Percentiles rank a stretch among this genome's conserved stretches.
Conservation (phyloP, 2,888 invertebrate species). For the Nomada flava region DNA sequence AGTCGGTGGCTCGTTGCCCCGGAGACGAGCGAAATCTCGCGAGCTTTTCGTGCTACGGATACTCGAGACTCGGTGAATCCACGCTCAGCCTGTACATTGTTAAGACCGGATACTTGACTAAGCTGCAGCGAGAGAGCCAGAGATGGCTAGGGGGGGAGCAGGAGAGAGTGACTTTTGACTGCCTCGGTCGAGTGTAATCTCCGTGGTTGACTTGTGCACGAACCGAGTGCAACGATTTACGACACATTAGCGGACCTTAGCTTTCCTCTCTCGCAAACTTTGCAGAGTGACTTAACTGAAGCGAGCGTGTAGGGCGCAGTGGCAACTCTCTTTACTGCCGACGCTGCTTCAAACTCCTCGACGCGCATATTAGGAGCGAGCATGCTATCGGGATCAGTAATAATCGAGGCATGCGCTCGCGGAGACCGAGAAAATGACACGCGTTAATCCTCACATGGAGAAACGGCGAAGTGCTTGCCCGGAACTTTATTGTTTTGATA, state of each 20-base stretch:
- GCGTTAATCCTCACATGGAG: neutral
- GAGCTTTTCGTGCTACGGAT: slow-evolving; percentile 50
- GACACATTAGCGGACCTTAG: slow-evolving; percentile 66
- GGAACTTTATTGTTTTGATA: neutral
- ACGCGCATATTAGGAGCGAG: slow-evolving; percentile 49
- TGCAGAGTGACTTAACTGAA: slow-evolving; percentile 62
- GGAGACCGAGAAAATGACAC: neutral
- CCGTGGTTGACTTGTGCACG: slow-evolving; percentile 58
- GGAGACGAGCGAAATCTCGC: slow-evolving; percentile 22
- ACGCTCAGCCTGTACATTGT: slow-evolving; percentile 52
- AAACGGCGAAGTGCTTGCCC: neutral
- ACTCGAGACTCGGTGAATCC: slow-evolving; percentile 39
- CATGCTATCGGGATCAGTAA: slow-evolving; percentile 57
- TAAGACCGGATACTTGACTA: slow-evolving; percentile 68
- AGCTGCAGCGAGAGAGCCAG: slow-evolving; percentile 37
- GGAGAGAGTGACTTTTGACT: slow-evolving; percentile 62
- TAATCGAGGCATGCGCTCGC: slow-evolving; percentile 35
- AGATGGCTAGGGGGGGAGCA: too few species aligned
- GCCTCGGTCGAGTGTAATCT: slow-evolving; percentile 64
- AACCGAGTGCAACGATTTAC: slow-evolving; percentile 67
- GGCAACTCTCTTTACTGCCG: slow-evolving; percentile 45
- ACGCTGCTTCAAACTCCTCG: slow-evolving; percentile 40
- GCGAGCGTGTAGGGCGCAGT: slow-evolving; percentile 42
- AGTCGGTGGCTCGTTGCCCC: neutral
- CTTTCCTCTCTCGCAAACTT: slow-evolving; percentile 61